Evolutionary conservation across 1,140 invertebrate genomes (phyloP), one percentile per base, ranked within the genome.

Genomic region (Bombus terrestris): DNA sequence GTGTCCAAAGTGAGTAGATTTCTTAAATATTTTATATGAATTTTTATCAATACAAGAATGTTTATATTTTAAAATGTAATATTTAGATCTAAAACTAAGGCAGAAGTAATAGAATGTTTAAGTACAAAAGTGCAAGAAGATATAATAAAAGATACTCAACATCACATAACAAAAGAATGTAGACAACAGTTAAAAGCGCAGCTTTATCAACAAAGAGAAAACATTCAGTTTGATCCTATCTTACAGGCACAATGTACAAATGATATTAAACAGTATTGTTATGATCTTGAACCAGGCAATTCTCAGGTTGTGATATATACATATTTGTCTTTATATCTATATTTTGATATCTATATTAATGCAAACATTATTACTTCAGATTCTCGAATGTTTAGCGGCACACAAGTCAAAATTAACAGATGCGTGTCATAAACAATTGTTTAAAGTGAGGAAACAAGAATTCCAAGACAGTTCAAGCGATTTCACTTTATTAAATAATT

Each of bases 41-140:
- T 35, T 47, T 57, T 59, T 35, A 35, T 13, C 6, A 5, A 9
- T 64, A 62, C 12, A 12, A 37, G 37, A 32, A 25, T 75, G 32
- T 71, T 3, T 59, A 28, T 59, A 32, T 28, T 37, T 81, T 47
- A 66, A 15, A 9, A 43, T 88, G 25, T 12, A 66, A n/a, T 53
- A 59, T 59, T 66, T 84, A 94, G 92, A 86, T 97, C 96, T 73
- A 98, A 97, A 94, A 97, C 96, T n/a, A 99, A 98, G 94, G 96
- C 96, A 69, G 97, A 99, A 91, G 98, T 99, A 18, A 97, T 99
- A 18, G 96, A 96, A 69, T 99, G 99, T 94, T 96, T 99, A 28
- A 99, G 98, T 95, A 97, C 98, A 93, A 97, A 97, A 85, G 97
- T 99, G 53, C 96, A 98, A 81, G 98, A 99, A 93, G 98, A 99